Percentiles rank a stretch among this genome's conserved stretches.
These are phyloP conservation scores for Zeuzera pyrina DNA, from an alignment of 2,888 invertebrate genomes.

Conservation along the genomic window DNA sequence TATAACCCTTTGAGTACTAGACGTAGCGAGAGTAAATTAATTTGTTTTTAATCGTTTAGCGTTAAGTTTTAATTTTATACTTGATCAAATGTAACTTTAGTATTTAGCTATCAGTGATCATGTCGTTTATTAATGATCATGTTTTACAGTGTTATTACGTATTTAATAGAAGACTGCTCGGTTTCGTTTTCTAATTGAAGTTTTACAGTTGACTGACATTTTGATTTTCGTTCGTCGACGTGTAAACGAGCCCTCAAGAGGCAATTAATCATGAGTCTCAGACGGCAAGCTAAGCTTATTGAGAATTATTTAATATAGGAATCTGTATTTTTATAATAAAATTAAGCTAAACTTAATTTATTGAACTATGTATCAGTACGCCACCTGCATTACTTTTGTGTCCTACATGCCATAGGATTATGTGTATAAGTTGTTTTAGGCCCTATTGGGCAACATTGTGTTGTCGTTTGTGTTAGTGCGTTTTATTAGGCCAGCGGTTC, in stretches of 20 bases:
- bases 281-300: slow-evolving; percentile 61
- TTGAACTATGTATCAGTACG: slow-evolving; percentile 34
- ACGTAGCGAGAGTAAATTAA: neutral
- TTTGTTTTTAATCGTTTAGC: slow-evolving; percentile 34
- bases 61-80: slow-evolving; percentile 35
- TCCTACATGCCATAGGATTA: no score
- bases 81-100: slow-evolving; percentile 54
- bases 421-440: no score
- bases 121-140: slow-evolving; percentile 39
- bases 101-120: slow-evolving; percentile 40
- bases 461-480: no score
- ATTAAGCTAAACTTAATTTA: slow-evolving; percentile 49
- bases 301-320: slow-evolving; percentile 60
- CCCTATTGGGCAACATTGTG: no score
- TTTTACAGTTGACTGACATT: slow-evolving; percentile 11
- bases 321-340: slow-evolving; percentile 67
- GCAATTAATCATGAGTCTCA: slow-evolving; percentile 60
- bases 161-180: slow-evolving; percentile 65
- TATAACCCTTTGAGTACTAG: slow-evolving; percentile 54
- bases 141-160: slow-evolving; percentile 38
- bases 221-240: slow-evolving; percentile 2
- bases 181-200: slow-evolving; percentile 39
- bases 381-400: slow-evolving; percentile 35
- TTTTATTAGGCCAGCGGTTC: no score
- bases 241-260: slow-evolving; percentile 51